These are phyloP conservation scores for Hydropotes inermis DNA, from an alignment of 2,113 vertebrate species.

Conservation along the genomic window DNA sequence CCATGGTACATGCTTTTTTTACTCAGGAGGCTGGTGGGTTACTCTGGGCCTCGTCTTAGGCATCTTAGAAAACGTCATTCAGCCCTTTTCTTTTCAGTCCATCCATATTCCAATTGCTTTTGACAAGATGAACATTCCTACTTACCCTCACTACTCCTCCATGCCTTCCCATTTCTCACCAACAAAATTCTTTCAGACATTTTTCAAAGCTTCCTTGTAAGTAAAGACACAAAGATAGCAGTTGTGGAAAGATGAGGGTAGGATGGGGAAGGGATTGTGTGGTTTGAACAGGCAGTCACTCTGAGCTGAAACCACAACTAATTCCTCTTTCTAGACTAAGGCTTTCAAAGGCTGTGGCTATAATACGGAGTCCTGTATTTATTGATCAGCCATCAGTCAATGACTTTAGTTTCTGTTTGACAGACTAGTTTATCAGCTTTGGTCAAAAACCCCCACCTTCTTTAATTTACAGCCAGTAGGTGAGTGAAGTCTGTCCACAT, in stretches of 20 bases:
- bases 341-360: background rate
- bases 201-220: background rate
- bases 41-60: background rate
- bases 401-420: background rate
- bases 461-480: background rate
- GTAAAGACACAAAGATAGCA: background rate
- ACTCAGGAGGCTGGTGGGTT: background rate
- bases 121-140: background rate
- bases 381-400: background rate
- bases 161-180: background rate
- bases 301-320: too few relatives aligned
- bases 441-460: background rate
- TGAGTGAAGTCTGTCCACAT: background rate
- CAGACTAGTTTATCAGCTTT: background rate
- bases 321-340: background rate
- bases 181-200: background rate
- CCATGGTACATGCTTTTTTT: rapidly evolving
- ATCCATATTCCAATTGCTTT: background rate
- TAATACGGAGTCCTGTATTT: background rate
- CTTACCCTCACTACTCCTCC: background rate
- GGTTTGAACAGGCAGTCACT: background rate
- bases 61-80: background rate
- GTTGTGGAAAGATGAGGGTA: background rate
- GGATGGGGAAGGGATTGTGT: too few relatives aligned
- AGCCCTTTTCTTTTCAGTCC: background rate